phyloP scores from a whole-genome alignment of 1,140 invertebrate genomes.

The Harpegnathos saltator region DNA sequence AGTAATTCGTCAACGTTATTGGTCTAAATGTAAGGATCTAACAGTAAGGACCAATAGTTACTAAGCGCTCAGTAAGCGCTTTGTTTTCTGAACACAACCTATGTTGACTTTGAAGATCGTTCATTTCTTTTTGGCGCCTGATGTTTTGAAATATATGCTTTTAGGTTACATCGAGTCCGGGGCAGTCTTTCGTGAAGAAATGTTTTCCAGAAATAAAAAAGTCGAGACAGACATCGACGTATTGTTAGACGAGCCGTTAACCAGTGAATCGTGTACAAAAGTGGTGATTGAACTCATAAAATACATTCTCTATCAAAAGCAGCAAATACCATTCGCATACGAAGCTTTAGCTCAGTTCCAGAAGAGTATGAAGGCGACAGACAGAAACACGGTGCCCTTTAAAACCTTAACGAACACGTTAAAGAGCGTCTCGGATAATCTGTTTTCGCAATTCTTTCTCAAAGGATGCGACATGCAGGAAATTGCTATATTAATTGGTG shows the following conservation, averaged over 20 bases:
- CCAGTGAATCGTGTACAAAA: conserved; percentile 80
- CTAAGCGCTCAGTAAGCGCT: too few relatives aligned
- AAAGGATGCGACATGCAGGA: conserved; percentile 78
- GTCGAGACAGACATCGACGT: conserved; percentile 77
- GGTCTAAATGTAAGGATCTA: too few relatives aligned
- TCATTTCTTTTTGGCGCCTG: neutral
- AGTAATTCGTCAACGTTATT: too few relatives aligned
- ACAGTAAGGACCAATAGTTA: too few relatives aligned
- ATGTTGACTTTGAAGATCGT: neutral
- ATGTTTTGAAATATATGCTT: conserved; percentile 2
- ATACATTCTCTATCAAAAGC: conserved; percentile 83
- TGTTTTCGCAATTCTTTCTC: conserved; percentile 78
- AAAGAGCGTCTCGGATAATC: conserved; percentile 76
- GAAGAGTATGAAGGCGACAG: conserved; percentile 72
- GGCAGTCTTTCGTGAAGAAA: conserved; percentile 24
- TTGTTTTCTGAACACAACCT: too few relatives aligned
- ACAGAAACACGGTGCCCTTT: conserved; percentile 76
- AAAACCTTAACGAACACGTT: conserved; percentile 75
- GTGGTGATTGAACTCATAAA: conserved; percentile 82
- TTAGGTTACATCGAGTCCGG: neutral
- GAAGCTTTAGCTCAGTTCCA: conserved; percentile 78
- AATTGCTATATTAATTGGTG: conserved; percentile 80
- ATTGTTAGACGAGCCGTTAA: conserved; percentile 80
- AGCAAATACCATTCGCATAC: conserved; percentile 83
- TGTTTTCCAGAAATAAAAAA: conserved; percentile 68